These are phyloP conservation scores for Urocynchramus pylzowi DNA, from an alignment of 2,113 vertebrate species.

Conservation along the genomic window DNA sequence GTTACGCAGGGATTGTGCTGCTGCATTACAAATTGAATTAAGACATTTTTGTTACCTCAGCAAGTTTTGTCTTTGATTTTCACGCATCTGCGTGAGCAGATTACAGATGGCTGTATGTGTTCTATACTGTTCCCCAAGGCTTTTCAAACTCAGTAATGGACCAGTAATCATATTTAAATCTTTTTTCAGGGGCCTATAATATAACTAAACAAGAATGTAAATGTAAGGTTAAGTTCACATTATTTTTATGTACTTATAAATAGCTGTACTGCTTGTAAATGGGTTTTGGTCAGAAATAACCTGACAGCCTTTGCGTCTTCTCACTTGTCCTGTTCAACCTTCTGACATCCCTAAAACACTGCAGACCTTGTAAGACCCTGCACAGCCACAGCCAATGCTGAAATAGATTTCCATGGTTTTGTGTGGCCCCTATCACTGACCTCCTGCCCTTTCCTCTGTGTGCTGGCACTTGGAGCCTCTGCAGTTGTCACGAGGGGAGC, in stretches of 20 bases:
- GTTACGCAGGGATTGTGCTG: not conserved
- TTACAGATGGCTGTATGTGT: not conserved
- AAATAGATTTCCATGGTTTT: not conserved
- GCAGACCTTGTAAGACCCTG: not conserved
- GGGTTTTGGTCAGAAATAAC: not conserved
- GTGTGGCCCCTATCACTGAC: not conserved
- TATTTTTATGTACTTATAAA: not conserved
- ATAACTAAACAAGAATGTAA: not conserved
- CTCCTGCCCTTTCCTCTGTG: not conserved
- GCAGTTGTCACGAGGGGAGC: not conserved
- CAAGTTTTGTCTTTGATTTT: not conserved
- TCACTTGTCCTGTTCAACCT: not conserved
- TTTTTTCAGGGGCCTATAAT: not conserved
- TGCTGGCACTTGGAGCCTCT: not conserved
- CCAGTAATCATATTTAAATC: not conserved
- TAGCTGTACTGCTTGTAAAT: not conserved
- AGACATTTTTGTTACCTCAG: not conserved
- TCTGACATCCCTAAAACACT: not conserved
- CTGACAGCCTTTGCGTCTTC: not conserved
- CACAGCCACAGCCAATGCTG: not conserved
- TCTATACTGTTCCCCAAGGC: not conserved
- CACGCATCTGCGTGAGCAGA: not conserved
- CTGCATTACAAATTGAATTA: not conserved
- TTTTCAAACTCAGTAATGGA: not conserved
- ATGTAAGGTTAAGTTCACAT: not conserved